Percentiles rank a stretch among this genome's conserved stretches.
Evolutionary conservation across 2,888 invertebrate genomes (phyloP).

Genomic region (Dryomyza anilis): DNA sequence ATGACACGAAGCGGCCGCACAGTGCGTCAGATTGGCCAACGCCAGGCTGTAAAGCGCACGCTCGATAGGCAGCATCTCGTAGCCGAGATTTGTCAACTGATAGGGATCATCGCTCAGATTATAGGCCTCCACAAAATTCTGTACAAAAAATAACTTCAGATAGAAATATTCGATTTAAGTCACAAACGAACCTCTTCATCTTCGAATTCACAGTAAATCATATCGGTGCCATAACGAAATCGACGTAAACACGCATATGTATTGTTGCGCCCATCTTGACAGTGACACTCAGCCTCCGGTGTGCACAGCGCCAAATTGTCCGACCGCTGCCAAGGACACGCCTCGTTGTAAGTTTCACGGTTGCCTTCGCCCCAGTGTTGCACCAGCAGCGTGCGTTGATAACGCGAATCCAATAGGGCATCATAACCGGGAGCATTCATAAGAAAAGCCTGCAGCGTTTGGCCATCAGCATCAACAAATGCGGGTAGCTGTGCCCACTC

Average conservation of each 20-base stretch:
- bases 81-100: slow-evolving; percentile 72
- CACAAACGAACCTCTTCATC: slow-evolving; percentile 59
- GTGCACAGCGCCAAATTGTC: slow-evolving; percentile 68
- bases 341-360: slow-evolving; percentile 63
- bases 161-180: not conserved
- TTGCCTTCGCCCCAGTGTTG: slow-evolving; percentile 84
- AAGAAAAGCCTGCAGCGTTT: slow-evolving; percentile 61
- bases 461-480: slow-evolving; percentile 69
- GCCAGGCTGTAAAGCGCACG: slow-evolving; percentile 63
- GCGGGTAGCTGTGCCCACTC: slow-evolving; percentile 68
- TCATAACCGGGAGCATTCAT: slow-evolving; percentile 35
- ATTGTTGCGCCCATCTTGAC: slow-evolving; percentile 84
- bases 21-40: slow-evolving; percentile 51
- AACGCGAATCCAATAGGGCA: slow-evolving; percentile 32
- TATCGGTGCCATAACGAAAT: slow-evolving; percentile 61
- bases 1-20: slow-evolving; percentile 50
- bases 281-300: slow-evolving; percentile 75
- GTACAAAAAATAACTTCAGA: slow-evolving; percentile 29
- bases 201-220: slow-evolving; percentile 62
- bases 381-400: slow-evolving; percentile 70
- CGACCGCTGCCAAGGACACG: slow-evolving; percentile 69
- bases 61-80: slow-evolving; percentile 63
- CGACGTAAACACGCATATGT: slow-evolving; percentile 80
- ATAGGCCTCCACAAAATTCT: slow-evolving; percentile 80
- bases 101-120: slow-evolving; percentile 72